These are phyloP conservation scores for Venusia cambrica DNA, from an alignment of 2,888 invertebrate species.

Conservation along the genomic window DNA sequence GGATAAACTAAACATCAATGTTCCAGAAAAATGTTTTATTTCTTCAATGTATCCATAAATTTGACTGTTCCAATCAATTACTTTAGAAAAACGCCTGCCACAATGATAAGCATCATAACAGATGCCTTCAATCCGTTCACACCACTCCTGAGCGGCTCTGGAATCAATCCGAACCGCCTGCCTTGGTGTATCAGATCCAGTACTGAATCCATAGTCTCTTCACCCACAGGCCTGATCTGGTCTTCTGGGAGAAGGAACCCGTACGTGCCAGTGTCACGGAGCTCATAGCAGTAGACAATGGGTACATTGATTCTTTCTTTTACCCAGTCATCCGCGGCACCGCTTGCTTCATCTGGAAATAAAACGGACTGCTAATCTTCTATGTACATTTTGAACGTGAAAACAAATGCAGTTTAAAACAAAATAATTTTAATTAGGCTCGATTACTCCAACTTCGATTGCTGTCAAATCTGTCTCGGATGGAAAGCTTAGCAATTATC, in stretches of 20 bases:
- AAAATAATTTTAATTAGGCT: too few species aligned
- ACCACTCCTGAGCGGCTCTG: slow-evolving; percentile 12
- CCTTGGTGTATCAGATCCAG: slow-evolving; percentile 60
- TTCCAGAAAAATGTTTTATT: too few species aligned
- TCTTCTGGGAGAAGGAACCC: slow-evolving; percentile 83
- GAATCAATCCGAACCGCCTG: slow-evolving; percentile 44
- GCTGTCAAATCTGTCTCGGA: too few species aligned
- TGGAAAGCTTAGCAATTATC: too few species aligned
- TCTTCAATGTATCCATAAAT: too few species aligned
- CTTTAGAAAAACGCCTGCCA: slow-evolving; percentile 2
- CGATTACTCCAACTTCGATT: too few species aligned
- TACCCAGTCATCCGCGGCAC: slow-evolving; percentile 58
- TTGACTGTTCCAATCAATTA: too few species aligned
- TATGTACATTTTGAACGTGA: too few species aligned
- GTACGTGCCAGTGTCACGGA: slow-evolving; percentile 79
- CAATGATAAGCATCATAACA: slow-evolving; percentile 10
- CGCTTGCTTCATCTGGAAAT: slow-evolving; percentile 31
- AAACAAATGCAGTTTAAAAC: too few species aligned
- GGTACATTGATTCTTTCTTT: slow-evolving; percentile 51
- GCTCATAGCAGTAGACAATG: slow-evolving; percentile 57
- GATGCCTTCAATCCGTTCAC: slow-evolving; percentile 10
- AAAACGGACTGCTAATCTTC: not conserved
- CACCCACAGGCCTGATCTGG: slow-evolving; percentile 76
- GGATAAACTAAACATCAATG: too few species aligned
- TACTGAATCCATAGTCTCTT: slow-evolving; percentile 76